phyloP scores from a whole-genome alignment of 2,113 vertebrate species.

The Hyla sarda region DNA sequence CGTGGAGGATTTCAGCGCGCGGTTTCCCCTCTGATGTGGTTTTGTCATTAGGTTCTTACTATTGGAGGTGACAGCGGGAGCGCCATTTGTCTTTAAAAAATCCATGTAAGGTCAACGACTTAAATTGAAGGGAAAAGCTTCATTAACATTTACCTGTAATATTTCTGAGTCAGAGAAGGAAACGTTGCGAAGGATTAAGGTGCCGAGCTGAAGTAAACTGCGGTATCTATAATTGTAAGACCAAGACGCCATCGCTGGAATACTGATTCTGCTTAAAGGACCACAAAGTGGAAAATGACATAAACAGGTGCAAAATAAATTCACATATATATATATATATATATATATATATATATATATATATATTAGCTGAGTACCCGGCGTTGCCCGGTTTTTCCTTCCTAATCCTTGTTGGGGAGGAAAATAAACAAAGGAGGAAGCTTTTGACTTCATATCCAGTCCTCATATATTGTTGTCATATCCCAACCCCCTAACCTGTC shows the following conservation, averaged over 20 bases:
- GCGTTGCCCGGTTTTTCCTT: too few species aligned
- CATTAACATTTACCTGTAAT: slow-evolving; percentile 24
- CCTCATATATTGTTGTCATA: too few species aligned
- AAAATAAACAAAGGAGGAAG: too few species aligned
- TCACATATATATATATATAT: not conserved
- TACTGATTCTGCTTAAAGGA: not conserved
- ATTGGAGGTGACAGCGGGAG: not conserved
- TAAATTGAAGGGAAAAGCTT: not conserved
- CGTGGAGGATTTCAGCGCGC: not conserved
- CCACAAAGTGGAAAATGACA: too few species aligned
- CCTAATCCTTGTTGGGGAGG: too few species aligned
- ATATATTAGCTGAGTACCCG: too few species aligned
- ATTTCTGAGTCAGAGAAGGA: slow-evolving; percentile 8
- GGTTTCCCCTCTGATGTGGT: not conserved
- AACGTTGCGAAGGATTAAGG: not conserved
- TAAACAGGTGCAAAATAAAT: not conserved
- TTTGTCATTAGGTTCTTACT: not conserved
- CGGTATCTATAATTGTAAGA: not conserved
- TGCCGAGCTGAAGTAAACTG: not conserved
- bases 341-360: not conserved
- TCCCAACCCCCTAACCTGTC: too few species aligned
- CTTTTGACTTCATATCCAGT: too few species aligned
- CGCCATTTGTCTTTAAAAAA: not conserved
- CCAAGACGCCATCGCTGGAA: not conserved
- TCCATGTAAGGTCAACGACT: not conserved